These are phyloP conservation scores for Trachelus iudaicus DNA, from an alignment of 2,888 invertebrate genomes.

Conservation along the genomic window DNA sequence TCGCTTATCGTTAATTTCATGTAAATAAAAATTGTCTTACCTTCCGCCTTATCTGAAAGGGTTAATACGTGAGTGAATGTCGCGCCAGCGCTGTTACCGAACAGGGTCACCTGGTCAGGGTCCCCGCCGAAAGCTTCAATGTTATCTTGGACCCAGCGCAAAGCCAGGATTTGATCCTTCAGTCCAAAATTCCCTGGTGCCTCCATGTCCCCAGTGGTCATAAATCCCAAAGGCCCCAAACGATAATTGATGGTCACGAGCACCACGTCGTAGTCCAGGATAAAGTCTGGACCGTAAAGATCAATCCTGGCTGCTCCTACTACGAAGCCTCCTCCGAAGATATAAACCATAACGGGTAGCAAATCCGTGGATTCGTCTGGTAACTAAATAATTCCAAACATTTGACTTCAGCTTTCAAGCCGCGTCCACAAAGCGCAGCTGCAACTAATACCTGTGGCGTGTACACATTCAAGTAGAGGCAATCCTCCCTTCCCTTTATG, in stretches of 20 bases:
- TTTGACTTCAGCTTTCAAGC: too few relatives aligned
- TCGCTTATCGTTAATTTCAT: too few relatives aligned
- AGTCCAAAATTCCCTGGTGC: conserved; percentile 40
- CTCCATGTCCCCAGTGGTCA: conserved; percentile 35
- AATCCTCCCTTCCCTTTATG: not conserved
- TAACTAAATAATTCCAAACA: too few relatives aligned
- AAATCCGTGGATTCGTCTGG: not conserved
- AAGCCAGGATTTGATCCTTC: conserved; percentile 38
- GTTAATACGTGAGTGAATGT: conserved; percentile 2
- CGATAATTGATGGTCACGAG: conserved; percentile 44
- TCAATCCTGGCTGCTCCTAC: not conserved
- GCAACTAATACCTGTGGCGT: not conserved
- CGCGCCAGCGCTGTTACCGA: conserved; percentile 24
- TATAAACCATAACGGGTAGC: conserved; percentile 39
- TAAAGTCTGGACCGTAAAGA: conserved; percentile 31
- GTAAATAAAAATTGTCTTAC: not conserved
- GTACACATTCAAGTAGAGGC: conserved; percentile 16
- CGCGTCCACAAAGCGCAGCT: too few relatives aligned
- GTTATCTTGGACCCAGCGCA: conserved; percentile 37
- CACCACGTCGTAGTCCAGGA: conserved; percentile 40
- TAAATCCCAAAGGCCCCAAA: conserved; percentile 38
- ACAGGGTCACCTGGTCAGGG: conserved; percentile 32
- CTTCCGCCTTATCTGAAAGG: conserved; percentile 7
- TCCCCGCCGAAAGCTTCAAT: conserved; percentile 36
- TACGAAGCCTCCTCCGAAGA: conserved; percentile 33